Evolutionary conservation across 2,113 vertebrate genomes (phyloP), one percentile per base, ranked within the genome.

Genomic region (Poecilia latipinna): DNA sequence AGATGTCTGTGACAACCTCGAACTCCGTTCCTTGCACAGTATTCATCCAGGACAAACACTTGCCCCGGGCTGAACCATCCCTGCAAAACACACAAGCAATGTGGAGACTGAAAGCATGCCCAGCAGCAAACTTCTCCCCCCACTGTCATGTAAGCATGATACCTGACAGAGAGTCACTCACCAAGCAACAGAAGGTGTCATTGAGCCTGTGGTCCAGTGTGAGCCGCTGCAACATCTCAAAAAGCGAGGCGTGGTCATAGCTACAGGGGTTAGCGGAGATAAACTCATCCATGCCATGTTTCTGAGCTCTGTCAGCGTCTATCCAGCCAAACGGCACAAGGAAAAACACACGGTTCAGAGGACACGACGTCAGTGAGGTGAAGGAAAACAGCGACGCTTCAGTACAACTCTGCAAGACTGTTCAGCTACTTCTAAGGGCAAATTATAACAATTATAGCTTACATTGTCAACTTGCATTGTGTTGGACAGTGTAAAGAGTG

Each of bases 241-340:
- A 99, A 94, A 99, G 97, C 90, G 96, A 96, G 94, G 97, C 96
- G 96, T 99, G 98, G 96, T 99, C 98, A 97, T 98, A 99, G 96
- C 96, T 99, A 97, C 98, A 99, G 93, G 98, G 98, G 94, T 99
- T 99, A 96, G 98, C 98, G 92, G 98, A 99, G 97, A 99, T 99
- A 97, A 99, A 99, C 96, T 99, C 98, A 96, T 99, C 98, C 98
- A 99, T 99, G 95, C 98, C 98, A 93, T 99, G 98, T 94, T 99
- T 99, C 96, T 99, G 98, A 95, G 98, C 98, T 96, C 98, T 97
- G 96, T 99, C 98, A 96, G 98, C 98, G 91, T 99, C 98, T 99
- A 96, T 97, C 96, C 94, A 85, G 96, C 96, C 97, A 92, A 74
- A 95, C 92, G 75, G 97, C 94, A 97, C 96, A 96, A 95, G 95